Conservation (phyloP, 2,113 vertebrate species). For the Empidonax traillii region DNA sequence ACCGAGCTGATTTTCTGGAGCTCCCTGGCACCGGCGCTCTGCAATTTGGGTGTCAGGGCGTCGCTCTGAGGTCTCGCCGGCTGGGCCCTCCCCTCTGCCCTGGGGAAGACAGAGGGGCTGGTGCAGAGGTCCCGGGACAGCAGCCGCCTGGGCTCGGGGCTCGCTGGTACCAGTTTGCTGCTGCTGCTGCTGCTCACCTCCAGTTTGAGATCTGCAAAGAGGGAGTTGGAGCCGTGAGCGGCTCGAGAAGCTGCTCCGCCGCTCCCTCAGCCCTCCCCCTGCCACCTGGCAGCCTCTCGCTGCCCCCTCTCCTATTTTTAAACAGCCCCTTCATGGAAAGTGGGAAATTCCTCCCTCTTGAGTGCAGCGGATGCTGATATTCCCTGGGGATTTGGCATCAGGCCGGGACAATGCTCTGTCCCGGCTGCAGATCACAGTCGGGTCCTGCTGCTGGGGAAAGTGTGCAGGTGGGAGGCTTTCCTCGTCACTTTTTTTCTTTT, state of each 20-base stretch:
- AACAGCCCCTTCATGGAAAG: background rate
- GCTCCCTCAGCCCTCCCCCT: background rate
- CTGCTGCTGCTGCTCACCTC: background rate
- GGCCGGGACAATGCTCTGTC: background rate
- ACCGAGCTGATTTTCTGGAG: constrained; percentile 5
- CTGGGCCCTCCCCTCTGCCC: background rate
- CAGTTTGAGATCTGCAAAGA: constrained; percentile 44
- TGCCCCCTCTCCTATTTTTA: background rate
- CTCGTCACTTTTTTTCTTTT: background rate
- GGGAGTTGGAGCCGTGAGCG: background rate
- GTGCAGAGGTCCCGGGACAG: background rate
- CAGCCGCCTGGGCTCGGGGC: background rate
- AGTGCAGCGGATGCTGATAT: background rate
- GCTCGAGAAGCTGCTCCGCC: rapidly evolving
- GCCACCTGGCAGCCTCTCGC: rapidly evolving
- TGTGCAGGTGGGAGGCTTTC: background rate
- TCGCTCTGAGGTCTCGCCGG: background rate
- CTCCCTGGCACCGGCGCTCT: background rate
- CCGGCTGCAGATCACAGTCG: background rate
- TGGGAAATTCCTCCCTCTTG: constrained; percentile 5
- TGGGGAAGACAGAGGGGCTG: background rate
- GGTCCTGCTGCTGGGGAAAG: background rate
- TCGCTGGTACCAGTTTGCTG: background rate
- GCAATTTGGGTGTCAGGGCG: background rate
- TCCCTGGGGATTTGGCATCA: background rate